Evolutionary conservation across 1,140 invertebrate species (phyloP).

Genomic region (Brachionus rubens): DNA sequence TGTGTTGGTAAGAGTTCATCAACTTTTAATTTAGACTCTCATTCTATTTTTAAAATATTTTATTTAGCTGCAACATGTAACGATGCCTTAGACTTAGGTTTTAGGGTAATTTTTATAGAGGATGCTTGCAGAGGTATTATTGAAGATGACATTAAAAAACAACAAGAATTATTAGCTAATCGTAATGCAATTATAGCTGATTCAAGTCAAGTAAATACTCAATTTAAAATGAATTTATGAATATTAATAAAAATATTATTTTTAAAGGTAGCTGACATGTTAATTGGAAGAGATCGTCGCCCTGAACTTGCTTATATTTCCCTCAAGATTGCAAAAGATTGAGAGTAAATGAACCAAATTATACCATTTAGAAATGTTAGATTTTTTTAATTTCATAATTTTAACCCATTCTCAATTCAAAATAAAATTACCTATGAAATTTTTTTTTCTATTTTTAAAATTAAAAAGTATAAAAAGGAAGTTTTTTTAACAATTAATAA

Average conservation of each 20-base stretch:
- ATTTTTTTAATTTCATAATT: too few species aligned
- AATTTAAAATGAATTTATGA: too few species aligned
- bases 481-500: too few species aligned
- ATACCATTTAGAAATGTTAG: too few species aligned
- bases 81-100: conserved; percentile 71
- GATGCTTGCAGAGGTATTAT: conserved; percentile 85
- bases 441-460: too few species aligned
- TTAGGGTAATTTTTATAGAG: conserved; percentile 81
- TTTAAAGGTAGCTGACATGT: conserved; percentile 25
- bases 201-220: conserved; percentile 32
- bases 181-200: neutral
- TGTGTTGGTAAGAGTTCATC: conserved; percentile 89
- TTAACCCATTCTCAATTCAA: too few species aligned
- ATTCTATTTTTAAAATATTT: too few species aligned
- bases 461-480: too few species aligned
- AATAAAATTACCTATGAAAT: too few species aligned
- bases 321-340: conserved; percentile 14
- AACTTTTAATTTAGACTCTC: too few species aligned
- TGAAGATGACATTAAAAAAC: conserved; percentile 3
- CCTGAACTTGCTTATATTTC: conserved; percentile 27
- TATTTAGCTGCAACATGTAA: conserved; percentile 56
- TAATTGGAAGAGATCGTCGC: conserved; percentile 40
- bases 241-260: too few species aligned
- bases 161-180: neutral
- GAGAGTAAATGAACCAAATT: too few species aligned